A percentile compares a stretch with the other conserved stretches of the same genome.
These are phyloP conservation scores for Orthonevra nobilis DNA, from an alignment of 2,888 invertebrate genomes.

Conservation along the genomic window DNA sequence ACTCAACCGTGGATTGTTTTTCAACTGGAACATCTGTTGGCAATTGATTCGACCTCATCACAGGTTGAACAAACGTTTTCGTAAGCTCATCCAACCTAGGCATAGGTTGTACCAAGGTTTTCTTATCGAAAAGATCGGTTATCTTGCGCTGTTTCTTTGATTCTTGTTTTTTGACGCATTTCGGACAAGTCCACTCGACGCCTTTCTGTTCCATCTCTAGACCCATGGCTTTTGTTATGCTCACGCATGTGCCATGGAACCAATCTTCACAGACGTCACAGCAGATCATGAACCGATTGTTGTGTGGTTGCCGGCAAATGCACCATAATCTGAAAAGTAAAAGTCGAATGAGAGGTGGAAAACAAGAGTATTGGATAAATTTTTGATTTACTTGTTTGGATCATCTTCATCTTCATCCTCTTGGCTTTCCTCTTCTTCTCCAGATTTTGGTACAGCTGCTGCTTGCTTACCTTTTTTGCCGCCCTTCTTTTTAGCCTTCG, in stretches of 20 bases:
- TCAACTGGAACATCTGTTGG: slow-evolving; percentile 13
- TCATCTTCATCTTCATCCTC: slow-evolving; percentile 91
- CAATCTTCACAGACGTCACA: slow-evolving; percentile 98
- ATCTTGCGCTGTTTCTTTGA: slow-evolving; percentile 73
- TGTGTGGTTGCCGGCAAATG: slow-evolving; percentile 96
- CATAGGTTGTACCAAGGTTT: slow-evolving; percentile 36
- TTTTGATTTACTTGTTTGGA: slow-evolving; percentile 85
- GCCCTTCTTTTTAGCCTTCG: slow-evolving; percentile 47
- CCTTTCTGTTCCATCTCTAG: slow-evolving; percentile 94
- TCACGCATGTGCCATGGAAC: slow-evolving; percentile 99
- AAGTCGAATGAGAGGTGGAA: too few species aligned
- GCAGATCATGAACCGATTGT: slow-evolving; percentile 98
- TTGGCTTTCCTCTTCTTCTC: slow-evolving; percentile 66
- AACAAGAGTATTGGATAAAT: too few species aligned
- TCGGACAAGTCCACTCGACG: slow-evolving; percentile 93
- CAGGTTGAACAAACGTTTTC: background rate
- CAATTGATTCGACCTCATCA: slow-evolving; percentile 6
- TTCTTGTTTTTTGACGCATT: slow-evolving; percentile 82
- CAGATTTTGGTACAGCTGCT: slow-evolving; percentile 69
- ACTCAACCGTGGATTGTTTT: slow-evolving; percentile 52
- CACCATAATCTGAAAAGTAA: slow-evolving; percentile 88
- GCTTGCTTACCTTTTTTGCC: slow-evolving; percentile 73
- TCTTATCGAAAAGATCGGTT: slow-evolving; percentile 71
- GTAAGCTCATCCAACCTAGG: slow-evolving; percentile 27
- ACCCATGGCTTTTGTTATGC: slow-evolving; percentile 94